Evolutionary conservation across 2,888 invertebrate species (phyloP).

Genomic region (Phaedon cochleariae): DNA sequence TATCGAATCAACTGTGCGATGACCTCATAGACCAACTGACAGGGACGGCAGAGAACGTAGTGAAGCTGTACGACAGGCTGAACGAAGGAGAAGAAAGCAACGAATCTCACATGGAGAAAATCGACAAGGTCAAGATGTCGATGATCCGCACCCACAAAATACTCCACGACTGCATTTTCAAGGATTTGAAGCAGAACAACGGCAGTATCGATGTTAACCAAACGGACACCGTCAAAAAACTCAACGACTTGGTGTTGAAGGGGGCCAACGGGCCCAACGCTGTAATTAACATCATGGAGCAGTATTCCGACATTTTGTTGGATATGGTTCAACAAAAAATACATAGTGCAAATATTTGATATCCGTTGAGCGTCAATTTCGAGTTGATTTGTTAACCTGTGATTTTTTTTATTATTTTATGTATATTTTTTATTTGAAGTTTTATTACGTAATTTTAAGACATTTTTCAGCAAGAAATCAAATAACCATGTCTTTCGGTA

Average conservation of each 20-base stretch:
- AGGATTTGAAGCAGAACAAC: slow-evolving; percentile 57
- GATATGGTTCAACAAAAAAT: slow-evolving; percentile 71
- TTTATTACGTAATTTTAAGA: slow-evolving; percentile 15
- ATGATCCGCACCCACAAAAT: slow-evolving; percentile 69
- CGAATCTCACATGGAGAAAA: slow-evolving; percentile 51
- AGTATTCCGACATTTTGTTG: slow-evolving; percentile 69
- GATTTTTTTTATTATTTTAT: slow-evolving; percentile 30
- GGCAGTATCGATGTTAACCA: slow-evolving; percentile 61
- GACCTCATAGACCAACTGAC: slow-evolving; percentile 69
- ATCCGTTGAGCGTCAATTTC: slow-evolving; percentile 40
- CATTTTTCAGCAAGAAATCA: too few species aligned
- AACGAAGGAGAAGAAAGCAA: slow-evolving; percentile 47
- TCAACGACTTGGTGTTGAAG: slow-evolving; percentile 60
- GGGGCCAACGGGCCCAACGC: slow-evolving; percentile 62
- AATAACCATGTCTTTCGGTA: too few species aligned
- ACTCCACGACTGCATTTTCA: slow-evolving; percentile 63
- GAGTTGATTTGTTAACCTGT: slow-evolving; percentile 43
- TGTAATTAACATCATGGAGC: slow-evolving; percentile 69
- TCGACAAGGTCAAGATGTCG: slow-evolving; percentile 65
- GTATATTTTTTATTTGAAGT: slow-evolving; percentile 9
- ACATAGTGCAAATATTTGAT: slow-evolving; percentile 55
- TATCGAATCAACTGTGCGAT: slow-evolving; percentile 70
- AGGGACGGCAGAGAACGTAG: slow-evolving; percentile 74
- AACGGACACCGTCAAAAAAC: slow-evolving; percentile 64
- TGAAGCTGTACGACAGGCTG: slow-evolving; percentile 74